Evolutionary conservation across 1,140 invertebrate genomes (phyloP), one percentile per base, ranked within the genome.

Genomic region (Hesperophylax magnus): DNA sequence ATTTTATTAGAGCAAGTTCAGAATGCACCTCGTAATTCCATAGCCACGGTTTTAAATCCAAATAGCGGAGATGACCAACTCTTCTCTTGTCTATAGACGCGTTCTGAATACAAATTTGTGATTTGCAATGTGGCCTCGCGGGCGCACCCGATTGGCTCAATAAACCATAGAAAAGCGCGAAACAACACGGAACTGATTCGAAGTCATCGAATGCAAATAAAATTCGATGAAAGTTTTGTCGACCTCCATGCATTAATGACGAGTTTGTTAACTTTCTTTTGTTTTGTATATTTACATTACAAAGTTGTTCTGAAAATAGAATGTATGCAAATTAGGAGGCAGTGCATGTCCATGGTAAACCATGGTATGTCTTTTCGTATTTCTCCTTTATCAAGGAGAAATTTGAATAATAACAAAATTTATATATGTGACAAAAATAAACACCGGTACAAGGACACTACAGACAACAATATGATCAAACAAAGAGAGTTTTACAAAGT

Each of bases 41-140:
- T 52, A 71, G 67, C 47, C 67, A 52, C 34, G 67, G 22, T 71
- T 71, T n/a, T 71, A 71, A 71, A 71, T 52, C 67, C 67, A 15
- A 52, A 71, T 52, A 18, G 67, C 67, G 67, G 67, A 47, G 67
- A 52, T 52, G 67, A 52, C 67, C 31, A 52, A 52, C 67, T 52
- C 67, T 71, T 18, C 67, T 52, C 67, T 71, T 18, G 67, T 52
- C 67, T 39, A 9, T 8, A 8, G 34, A 39, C 34, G 39, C 67
- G 34, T 71, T 52, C 67, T 71, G 67, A 71, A 71, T 71, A 71
- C 18, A 34, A 52, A 71, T 9, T 71, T 71, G 15, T 47, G 67
- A 71, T 71, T 52, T 39, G 34, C 67, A 20, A 24, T 17, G 67
- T 15, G 31, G n/a, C 39, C 67, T 8, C 34, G 7, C 34, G 34